Evolutionary conservation across 2,888 invertebrate species (phyloP), one percentile per base, ranked within the genome.

Genomic region (Tachina lurida): DNA sequence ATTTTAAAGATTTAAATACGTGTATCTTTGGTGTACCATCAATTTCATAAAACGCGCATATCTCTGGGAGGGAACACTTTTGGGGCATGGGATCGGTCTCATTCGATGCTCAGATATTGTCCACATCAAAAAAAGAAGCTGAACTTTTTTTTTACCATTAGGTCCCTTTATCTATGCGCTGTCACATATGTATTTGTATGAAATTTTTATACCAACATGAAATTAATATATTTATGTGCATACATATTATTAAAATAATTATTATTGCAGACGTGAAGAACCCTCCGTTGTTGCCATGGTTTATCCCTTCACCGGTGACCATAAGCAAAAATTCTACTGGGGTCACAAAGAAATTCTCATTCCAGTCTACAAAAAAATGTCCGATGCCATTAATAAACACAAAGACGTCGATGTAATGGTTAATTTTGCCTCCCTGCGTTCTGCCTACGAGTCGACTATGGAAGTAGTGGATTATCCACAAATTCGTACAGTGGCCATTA

Each of bases 311-410:
- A 98, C 97, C 15, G 98, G 98, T 0, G 99, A 99, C 93, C 99
- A 99, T 93, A 99, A 98, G 92, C 99, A 99, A 93, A 99, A 99
- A 93, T 99, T 98, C 94, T 99, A 99, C 93, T 99, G 99, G 96
- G 99, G 99, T 0, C 99, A 99, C 93, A 98, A 99, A 92, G 99
- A 99, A 92, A 96, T 98, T 67, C 95, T 98, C 41, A 96, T 98
- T 90, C 97, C 96, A 0, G 97, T 99, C 9, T 99, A 99, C 94
- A 98, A 98, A 89, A 97, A 97, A 90, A 98, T 99, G 98, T 96
- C 96, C 87, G 98, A 98, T 89, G 98, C 99, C 1, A 98, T 99
- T 96, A 95, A 95, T 9, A 98, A 98, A 89, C 99, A 99, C 91
- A 96, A 97, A 22, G 97, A 98, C 81, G 99, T 98, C 1, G 97